Evolutionary conservation across 2,113 vertebrate genomes (phyloP).

Genomic region (Percina caprodes): DNA sequence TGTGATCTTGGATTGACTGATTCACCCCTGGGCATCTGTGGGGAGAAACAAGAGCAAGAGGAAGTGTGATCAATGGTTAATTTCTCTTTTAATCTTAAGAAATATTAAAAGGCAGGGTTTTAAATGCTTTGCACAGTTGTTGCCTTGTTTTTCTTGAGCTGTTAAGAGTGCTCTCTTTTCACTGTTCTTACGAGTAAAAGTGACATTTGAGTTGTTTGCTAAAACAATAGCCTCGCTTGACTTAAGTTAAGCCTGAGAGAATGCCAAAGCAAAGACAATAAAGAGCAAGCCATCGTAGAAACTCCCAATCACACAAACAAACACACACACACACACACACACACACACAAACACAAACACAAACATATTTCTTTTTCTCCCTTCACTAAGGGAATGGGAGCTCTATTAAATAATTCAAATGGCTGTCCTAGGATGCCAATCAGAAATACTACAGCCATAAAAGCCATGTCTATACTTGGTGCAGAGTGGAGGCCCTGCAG

Average conservation of each 20-base stretch:
- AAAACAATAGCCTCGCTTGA: slow-evolving; percentile 54
- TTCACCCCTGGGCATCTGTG: slow-evolving; percentile 29
- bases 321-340: slow-evolving; percentile 2
- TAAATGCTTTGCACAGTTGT: not conserved
- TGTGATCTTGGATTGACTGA: slow-evolving; percentile 54
- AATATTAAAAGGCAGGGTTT: not conserved
- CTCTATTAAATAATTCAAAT: slow-evolving; percentile 87
- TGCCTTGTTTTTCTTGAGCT: not conserved
- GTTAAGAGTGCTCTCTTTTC: not conserved
- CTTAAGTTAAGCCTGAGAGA: slow-evolving; percentile 57
- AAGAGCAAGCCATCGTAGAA: slow-evolving; percentile 36
- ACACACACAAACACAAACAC: slow-evolving; percentile 48
- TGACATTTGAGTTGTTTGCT: slow-evolving; percentile 44
- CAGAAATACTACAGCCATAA: slow-evolving; percentile 87
- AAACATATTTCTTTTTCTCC: slow-evolving; percentile 69
- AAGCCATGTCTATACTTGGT: slow-evolving; percentile 81
- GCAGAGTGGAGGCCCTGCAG: slow-evolving; percentile 77
- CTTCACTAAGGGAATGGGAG: slow-evolving; percentile 66
- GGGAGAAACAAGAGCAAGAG: not conserved
- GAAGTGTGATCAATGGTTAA: not conserved
- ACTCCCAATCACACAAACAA: slow-evolving; percentile 62
- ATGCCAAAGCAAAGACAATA: slow-evolving; percentile 63
- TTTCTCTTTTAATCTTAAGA: slow-evolving; percentile 31
- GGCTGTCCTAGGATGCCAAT: slow-evolving; percentile 84
- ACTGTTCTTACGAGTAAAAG: slow-evolving; percentile 11